Percentiles rank a stretch among this genome's conserved stretches.
These are phyloP conservation scores for Limosa lapponica DNA, from an alignment of 2,797 vertebrate species.

Conservation along the genomic window DNA sequence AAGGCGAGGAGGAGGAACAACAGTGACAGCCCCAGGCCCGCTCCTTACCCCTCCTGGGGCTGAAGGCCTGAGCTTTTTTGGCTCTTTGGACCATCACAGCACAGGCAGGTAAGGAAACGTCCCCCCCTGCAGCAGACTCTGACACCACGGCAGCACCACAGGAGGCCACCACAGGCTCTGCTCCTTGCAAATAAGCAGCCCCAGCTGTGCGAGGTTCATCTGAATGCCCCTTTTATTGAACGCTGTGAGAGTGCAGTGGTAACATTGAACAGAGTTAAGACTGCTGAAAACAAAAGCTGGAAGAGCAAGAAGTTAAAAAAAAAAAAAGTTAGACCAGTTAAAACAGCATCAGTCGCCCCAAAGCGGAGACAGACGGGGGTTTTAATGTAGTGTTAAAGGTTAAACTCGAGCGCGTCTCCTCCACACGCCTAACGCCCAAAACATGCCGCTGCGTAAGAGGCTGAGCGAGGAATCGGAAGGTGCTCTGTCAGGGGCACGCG, in stretches of 20 bases:
- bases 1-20: neutral
- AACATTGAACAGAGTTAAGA: constrained; percentile 72
- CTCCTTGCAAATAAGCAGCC: constrained; percentile 37
- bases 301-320: constrained; percentile 57
- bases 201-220: constrained; percentile 28
- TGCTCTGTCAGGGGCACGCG: neutral
- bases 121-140: too few species aligned
- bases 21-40: neutral
- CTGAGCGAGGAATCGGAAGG: constrained; percentile 10
- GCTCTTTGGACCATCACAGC: neutral
- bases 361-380: neutral
- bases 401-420: neutral
- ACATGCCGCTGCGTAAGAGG: neutral
- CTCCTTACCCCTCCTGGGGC: accelerated
- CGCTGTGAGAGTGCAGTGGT: constrained; percentile 58
- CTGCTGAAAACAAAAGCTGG: constrained; percentile 68
- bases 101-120: neutral
- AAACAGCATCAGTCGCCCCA: neutral
- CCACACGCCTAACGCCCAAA: neutral
- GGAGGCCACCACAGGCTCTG: neutral
- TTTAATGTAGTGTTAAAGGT: constrained; percentile 49
- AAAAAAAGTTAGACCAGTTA: constrained; percentile 43
- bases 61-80: neutral
- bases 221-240: constrained; percentile 75
- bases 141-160: accelerated